Base-by-base conservation (phyloP, 2,888 invertebrate species). In the Panorpa germanica region DNA sequence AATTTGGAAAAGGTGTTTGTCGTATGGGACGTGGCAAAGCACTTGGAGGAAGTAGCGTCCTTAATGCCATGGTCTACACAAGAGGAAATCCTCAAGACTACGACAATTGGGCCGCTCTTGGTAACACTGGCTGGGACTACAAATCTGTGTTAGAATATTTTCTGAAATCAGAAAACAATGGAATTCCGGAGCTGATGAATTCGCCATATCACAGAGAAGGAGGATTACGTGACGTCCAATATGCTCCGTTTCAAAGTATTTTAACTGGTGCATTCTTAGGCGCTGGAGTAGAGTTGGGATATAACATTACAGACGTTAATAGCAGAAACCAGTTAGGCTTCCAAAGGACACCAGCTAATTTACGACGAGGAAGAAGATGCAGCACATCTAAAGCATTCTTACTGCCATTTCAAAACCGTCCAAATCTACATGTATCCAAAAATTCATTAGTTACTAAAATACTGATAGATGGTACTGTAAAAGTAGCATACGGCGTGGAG, bases 71-170 rank as follows among this genome's bases (percentile, higher is more conserved):
- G 70, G 65, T 76, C 36, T 80, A 81, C 48, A 70, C 77, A 6
- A 61, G 82, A 30, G 82, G 82, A 5, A 66, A 75, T 40, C 63
- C 62, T 2, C 51, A 57, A 5, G 78, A 83, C 44, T 83, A 75
- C 53, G 72, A 83, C 43, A 53, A 60, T 41, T 48, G 83, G 68
- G 69, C 65, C 1, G 56, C 52, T 0, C 58, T 61, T 10, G 81
- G 80, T 3, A 80, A 78, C 43, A 54, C 58, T 4, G 78, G 78
- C 24, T 82, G 82, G 82, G 63, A 73, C 2, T 70, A 68, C 41
- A 43, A 55, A 0, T 67, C 71, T 1, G 63, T 71, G 2, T 38
- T 69, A 19, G 58, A 63, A 20, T 69, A 71, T 43, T 73, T 60
- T 40, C 52, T 59, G 33, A 66, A 69, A 48, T 63, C 68, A 1